These are phyloP conservation scores for Monochamus alternatus DNA, from an alignment of 2,888 invertebrate species.

Conservation along the genomic window DNA sequence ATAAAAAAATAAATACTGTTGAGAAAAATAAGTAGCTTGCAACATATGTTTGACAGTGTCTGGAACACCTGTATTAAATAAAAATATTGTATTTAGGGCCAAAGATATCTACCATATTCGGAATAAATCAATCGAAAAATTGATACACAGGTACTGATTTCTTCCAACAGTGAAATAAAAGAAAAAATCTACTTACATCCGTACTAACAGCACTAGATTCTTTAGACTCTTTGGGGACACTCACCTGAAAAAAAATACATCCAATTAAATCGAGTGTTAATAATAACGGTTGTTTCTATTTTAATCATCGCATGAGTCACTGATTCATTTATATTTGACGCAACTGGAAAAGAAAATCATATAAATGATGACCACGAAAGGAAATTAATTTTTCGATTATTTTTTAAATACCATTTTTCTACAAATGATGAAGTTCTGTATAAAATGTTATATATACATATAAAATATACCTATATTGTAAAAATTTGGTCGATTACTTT, in stretches of 20 bases:
- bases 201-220: constrained; percentile 51
- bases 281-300: not conserved
- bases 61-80: not conserved
- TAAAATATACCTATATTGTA: too few relatives aligned
- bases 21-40: constrained; percentile 16
- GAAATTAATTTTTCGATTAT: too few relatives aligned
- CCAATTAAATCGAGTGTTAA: too few relatives aligned
- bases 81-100: not conserved
- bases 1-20: constrained; percentile 1
- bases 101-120: not conserved
- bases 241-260: constrained; percentile 53
- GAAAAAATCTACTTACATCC: constrained; percentile 56
- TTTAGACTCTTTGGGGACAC: constrained; percentile 58
- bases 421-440: too few relatives aligned
- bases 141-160: not conserved
- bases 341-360: too few relatives aligned
- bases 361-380: too few relatives aligned
- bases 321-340: too few relatives aligned
- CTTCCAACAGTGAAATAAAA: constrained; percentile 22
- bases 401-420: too few relatives aligned
- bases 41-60: not conserved
- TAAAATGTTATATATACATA: too few relatives aligned
- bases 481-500: too few relatives aligned
- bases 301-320: not conserved
- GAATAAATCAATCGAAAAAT: too few relatives aligned